phyloP scores from a whole-genome alignment of 2,113 vertebrate genomes.

The Macaca nemestrina region DNA sequence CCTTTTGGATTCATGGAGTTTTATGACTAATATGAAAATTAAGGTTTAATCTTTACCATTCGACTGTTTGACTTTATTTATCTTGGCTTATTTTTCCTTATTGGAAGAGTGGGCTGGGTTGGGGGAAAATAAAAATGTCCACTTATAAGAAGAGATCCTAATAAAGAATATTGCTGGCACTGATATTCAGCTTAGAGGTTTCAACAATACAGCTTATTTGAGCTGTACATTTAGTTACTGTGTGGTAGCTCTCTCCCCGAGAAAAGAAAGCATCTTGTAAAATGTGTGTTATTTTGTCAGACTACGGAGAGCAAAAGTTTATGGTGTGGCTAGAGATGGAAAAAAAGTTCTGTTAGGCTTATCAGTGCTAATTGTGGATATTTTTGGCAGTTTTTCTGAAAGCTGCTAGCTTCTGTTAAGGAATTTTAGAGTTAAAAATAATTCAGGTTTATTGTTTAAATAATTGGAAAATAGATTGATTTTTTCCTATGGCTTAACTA shows the following conservation, averaged over 20 bases:
- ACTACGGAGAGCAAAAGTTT: background rate
- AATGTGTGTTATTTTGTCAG: background rate
- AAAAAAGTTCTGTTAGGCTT: background rate
- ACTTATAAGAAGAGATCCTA: background rate
- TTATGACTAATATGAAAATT: slow-evolving; percentile 46
- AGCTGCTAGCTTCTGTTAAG: background rate
- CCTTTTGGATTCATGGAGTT: slow-evolving; percentile 7
- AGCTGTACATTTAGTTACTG: background rate
- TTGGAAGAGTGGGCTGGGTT: background rate
- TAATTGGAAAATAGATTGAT: background rate
- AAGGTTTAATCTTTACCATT: background rate
- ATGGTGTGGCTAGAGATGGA: background rate
- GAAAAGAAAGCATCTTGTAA: background rate
- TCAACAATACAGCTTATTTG: background rate
- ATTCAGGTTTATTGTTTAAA: background rate
- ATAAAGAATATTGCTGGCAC: background rate
- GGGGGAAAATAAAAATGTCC: background rate
- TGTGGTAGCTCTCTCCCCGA: background rate
- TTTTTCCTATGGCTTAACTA: background rate
- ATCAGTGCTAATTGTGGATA: background rate
- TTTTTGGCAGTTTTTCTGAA: slow-evolving; percentile 24
- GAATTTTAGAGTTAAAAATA: background rate
- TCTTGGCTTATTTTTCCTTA: background rate
- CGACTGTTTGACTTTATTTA: slow-evolving; percentile 7
- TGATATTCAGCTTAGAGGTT: background rate